Conservation (phyloP, 2,113 vertebrate genomes). For the Perognathus longimembris region DNA sequence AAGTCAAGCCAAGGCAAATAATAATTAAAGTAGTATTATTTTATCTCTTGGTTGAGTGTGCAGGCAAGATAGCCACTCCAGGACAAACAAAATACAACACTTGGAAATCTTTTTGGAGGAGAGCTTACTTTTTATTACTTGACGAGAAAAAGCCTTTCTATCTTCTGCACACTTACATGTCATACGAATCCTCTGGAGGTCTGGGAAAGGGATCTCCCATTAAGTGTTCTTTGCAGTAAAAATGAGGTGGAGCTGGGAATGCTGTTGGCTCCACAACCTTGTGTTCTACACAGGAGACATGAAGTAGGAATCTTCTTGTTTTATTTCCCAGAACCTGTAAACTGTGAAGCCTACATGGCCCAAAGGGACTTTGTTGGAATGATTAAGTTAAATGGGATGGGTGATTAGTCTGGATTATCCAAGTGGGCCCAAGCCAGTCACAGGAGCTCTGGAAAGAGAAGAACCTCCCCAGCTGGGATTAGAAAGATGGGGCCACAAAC, state of each 20-base stretch:
- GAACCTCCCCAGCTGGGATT: not conserved
- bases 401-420: not conserved
- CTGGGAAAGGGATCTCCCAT: not conserved
- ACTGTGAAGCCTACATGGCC: not conserved
- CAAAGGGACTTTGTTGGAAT: not conserved
- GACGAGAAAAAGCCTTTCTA: conserved; percentile 10
- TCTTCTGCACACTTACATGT: not conserved
- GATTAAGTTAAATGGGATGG: not conserved
- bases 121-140: not conserved
- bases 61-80: not conserved
- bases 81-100: not conserved
- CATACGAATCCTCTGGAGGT: not conserved
- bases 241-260: not conserved
- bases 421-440: not conserved
- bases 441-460: not conserved
- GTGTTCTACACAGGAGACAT: not conserved
- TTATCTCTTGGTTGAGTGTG: conserved; percentile 26
- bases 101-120: not conserved
- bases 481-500: not conserved
- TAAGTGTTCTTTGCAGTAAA: not conserved
- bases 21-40: conserved; percentile 44
- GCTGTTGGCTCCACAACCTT: no score
- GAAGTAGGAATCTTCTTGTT: not conserved
- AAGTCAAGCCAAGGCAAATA: conserved; percentile 73
- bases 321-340: not conserved